Evolutionary conservation across 2,113 vertebrate genomes (phyloP), one percentile per base, ranked within the genome.

Genomic region (Puntigrus tetrazona): DNA sequence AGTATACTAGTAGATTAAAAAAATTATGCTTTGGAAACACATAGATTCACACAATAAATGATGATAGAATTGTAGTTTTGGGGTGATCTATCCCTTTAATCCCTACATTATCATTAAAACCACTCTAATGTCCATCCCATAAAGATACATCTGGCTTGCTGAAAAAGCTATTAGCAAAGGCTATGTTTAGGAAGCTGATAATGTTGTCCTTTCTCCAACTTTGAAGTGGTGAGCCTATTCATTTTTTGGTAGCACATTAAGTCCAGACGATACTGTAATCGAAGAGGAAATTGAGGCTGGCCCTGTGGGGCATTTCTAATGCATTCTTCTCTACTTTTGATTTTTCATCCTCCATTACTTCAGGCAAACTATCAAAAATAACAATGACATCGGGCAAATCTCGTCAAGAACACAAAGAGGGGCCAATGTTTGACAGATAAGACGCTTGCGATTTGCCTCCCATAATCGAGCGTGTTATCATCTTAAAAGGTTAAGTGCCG

Each of bases 401-500:
- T 36, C 61, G 50, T 88, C 80, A 85, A 88, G 79, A 61, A 55
- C 57, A 69, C 72, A 83, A 87, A 85, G 70, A 67, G 18, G 29
- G 20, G 31, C 25, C 25, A 55, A 45, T 38, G n/a, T 25, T 79
- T 43, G 50, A 55, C 50, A 83, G 84, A 82, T 81, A 81, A 89
- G 41, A 36, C 72, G 38, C 52, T 57, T 63, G 75, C 80, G 77
- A 84, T 78, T 84, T 47, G 55, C 70, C 55, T 67, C 14, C 77
- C 59, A 78, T 89, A 87, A 89, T 84, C 81, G 65, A 86, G 77
- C 18, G 27, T 50, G 36, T 70, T 89, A 83, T 87, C 74, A 70
- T 83, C 73, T 78, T 78, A 74, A 78, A 84, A 82, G 63, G 82
- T 87, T 85, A 69, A 81, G 81, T 70, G 86, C 8, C 20, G 14